Evolutionary conservation across 2,888 invertebrate species (phyloP), one percentile per base, ranked within the genome.

Genomic region (Amblyjoppa proteus): DNA sequence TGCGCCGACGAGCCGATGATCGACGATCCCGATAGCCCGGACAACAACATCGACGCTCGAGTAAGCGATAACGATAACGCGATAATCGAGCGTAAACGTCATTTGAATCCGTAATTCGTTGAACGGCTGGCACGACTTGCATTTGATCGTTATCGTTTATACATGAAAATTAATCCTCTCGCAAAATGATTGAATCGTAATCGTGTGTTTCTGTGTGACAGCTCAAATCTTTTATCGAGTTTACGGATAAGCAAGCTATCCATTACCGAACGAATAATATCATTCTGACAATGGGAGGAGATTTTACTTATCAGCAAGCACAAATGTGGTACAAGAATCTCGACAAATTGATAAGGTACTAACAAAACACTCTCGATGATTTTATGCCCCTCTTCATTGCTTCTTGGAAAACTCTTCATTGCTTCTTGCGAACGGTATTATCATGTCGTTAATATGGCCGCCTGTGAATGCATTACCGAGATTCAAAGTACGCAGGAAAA

Each of bases 251-350:
- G 0, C 96, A 97, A 95, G 94, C 96, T 0, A 90, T 92, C 16
- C 92, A 93, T 74, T 97, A 96, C 93, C 94, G 95, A 49, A 96
- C 97, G 1, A 96, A 97, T 89, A 97, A 98, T 92, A 95, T 98
- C 0, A 95, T 97, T 78, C 93, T 98, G 81, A 97, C 98, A 0
- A 98, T 98, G 98, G 99, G 99, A 0, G 97, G 97, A 41, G 98
- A 99, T 94, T 99, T 99, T 92, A 97, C 97, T 9, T 99, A 97
- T 92, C 97, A 97, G 91, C 96, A 97, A 90, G 98, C 98, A 0
- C 95, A 95, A 85, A 95, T 96, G 93, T 97, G 97, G 96, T 99
- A 96, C 94, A 96, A 95, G 86, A 98, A 98, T 93, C 94, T 98
- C 94, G 98, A 99, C 93, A 97, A 97, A 93, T 94, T 99, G 68